A percentile compares a stretch with the other conserved stretches of the same genome.
phyloP scores from a whole-genome alignment of 1,140 invertebrate species.

The Chironomus striatipennis region DNA sequence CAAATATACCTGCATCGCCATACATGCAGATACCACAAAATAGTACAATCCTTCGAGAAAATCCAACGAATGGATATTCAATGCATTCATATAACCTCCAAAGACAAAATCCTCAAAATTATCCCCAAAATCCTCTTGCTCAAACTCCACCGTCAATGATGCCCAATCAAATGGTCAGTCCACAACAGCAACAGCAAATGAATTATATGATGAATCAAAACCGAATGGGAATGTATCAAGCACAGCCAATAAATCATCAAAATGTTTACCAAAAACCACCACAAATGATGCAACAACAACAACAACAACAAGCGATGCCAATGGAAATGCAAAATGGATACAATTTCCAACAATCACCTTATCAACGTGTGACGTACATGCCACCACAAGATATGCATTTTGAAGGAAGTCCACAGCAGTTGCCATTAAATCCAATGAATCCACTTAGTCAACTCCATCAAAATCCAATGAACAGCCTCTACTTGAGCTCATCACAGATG shows the following conservation, averaged over 20 bases:
- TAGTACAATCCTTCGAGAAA: neutral
- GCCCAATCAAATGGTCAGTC: neutral
- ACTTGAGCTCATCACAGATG: constrained; percentile 26
- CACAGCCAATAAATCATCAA: neutral
- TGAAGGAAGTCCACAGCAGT: no score
- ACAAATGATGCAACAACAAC: constrained; percentile 11
- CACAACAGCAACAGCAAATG: neutral
- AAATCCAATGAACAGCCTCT: neutral
- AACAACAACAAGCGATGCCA: neutral
- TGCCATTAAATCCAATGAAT: neutral
- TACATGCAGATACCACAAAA: neutral
- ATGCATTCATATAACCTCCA: neutral
- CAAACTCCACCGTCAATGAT: neutral
- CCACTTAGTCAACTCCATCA: constrained; percentile 7
- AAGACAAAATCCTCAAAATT: neutral
- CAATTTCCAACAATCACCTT: neutral
- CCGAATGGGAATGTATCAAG: neutral
- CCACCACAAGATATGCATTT: neutral
- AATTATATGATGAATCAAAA: constrained; percentile 2
- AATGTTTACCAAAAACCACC: constrained; percentile 1
- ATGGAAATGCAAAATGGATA: neutral
- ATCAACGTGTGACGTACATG: neutral
- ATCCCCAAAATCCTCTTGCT: neutral
- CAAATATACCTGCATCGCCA: neutral
- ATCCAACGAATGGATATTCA: constrained; percentile 2